Percentiles rank a stretch among this genome's conserved stretches.
These are phyloP conservation scores for Marcusenius ussheri DNA, from an alignment of 2,113 vertebrate species.

Conservation along the genomic window DNA sequence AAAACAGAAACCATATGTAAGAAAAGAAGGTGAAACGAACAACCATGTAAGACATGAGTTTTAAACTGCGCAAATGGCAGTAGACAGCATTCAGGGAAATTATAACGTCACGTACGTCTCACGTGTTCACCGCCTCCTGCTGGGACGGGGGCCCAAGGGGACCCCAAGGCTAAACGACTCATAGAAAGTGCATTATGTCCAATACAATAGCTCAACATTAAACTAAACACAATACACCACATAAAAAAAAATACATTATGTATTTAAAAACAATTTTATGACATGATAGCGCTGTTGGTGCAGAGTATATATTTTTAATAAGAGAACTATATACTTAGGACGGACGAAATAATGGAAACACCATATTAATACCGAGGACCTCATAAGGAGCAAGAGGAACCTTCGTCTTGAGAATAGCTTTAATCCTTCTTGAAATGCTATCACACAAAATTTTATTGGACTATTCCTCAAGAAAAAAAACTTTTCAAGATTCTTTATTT, in stretches of 20 bases:
- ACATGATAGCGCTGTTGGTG: not conserved
- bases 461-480: not conserved
- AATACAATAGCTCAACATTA: not conserved
- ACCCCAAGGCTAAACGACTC: not conserved
- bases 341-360: not conserved
- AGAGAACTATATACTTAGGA: not conserved
- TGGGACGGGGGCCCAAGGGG: not conserved
- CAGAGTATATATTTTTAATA: not conserved
- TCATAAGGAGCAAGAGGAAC: not conserved
- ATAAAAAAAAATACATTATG: not conserved
- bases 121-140: not conserved
- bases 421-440: not conserved
- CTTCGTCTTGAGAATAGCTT: not conserved
- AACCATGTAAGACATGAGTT: not conserved
- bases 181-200: not conserved
- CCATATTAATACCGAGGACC: not conserved
- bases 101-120: not conserved
- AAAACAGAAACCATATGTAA: constrained; percentile 16
- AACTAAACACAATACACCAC: not conserved
- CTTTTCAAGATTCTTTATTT: not conserved
- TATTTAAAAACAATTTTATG: not conserved
- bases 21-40: not conserved
- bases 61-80: not conserved
- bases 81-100: not conserved
- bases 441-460: not conserved